These are phyloP conservation scores for Caenorhabditis angaria DNA, from an alignment of 2,888 invertebrate genomes.

Conservation along the genomic window DNA sequence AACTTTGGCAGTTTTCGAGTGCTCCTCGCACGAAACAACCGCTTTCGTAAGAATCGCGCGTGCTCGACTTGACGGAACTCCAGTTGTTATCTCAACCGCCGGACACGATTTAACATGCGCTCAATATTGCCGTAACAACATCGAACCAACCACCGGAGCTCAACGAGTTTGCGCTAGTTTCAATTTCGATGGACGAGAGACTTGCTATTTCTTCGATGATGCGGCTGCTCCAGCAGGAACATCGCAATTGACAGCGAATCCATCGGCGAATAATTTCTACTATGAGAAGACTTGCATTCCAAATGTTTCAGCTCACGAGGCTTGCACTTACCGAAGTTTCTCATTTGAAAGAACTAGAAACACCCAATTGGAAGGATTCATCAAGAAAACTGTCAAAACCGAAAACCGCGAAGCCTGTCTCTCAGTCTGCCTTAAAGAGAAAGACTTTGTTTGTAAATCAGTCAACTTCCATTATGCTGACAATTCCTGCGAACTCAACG, in stretches of 20 bases:
- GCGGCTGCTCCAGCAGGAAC: conserved; percentile 71
- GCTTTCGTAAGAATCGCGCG: conserved; percentile 70
- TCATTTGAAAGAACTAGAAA: conserved; percentile 76
- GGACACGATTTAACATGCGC: conserved; percentile 72
- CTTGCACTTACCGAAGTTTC: conserved; percentile 72
- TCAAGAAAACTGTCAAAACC: conserved; percentile 74
- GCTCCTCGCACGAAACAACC: conserved; percentile 64
- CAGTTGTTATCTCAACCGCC: conserved; percentile 72
- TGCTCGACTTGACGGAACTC: conserved; percentile 71
- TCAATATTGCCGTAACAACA: conserved; percentile 72
- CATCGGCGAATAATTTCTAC: conserved; percentile 73
- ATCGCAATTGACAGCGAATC: conserved; percentile 70
- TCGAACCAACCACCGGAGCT: conserved; percentile 72
- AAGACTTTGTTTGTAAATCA: conserved; percentile 75
- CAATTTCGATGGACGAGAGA: conserved; percentile 73
- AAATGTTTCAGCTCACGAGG: conserved; percentile 71
- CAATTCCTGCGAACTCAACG: conserved; percentile 74
- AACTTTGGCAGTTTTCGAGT: conserved; percentile 46
- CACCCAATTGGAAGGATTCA: conserved; percentile 74
- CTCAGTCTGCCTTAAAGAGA: conserved; percentile 75
- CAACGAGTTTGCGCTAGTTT: conserved; percentile 72
- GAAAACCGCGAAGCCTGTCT: conserved; percentile 75
- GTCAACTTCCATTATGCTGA: conserved; percentile 75
- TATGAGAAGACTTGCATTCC: conserved; percentile 74
- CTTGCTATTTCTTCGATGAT: conserved; percentile 73